Conservation (phyloP, 2,113 vertebrate genomes). For the Aegypius monachus region DNA sequence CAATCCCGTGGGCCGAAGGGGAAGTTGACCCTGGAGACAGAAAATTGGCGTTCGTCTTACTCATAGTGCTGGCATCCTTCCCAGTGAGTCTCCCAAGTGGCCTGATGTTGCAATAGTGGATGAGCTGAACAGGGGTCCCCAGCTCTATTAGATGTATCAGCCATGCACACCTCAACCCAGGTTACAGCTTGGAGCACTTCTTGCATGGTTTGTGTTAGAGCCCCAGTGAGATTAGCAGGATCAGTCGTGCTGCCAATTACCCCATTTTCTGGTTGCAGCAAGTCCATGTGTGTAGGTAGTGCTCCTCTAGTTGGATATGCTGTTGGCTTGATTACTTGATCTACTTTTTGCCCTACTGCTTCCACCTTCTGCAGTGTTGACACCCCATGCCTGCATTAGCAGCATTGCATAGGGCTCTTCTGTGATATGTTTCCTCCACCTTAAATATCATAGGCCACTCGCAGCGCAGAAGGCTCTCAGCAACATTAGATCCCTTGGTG, state of each 20-base stretch:
- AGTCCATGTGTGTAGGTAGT: background rate
- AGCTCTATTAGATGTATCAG: background rate
- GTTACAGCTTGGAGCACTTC: background rate
- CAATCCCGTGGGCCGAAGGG: background rate
- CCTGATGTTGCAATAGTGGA: background rate
- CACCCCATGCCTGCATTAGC: background rate
- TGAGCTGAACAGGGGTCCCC: background rate
- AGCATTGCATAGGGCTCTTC: rapidly evolving
- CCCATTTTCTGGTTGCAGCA: background rate
- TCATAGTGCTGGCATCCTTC: background rate
- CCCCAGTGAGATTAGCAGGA: background rate
- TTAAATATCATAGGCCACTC: background rate
- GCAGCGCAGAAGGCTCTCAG: rapidly evolving
- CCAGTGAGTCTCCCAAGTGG: background rate
- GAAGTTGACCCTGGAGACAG: background rate
- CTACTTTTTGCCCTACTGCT: background rate
- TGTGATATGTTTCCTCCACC: background rate
- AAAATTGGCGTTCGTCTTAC: background rate
- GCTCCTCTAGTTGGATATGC: background rate
- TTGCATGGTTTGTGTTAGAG: background rate
- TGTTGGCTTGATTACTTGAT: background rate
- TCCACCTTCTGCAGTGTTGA: background rate
- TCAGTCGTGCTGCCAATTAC: background rate
- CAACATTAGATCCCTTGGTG: background rate
- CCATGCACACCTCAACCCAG: background rate